A percentile compares a stretch with the other conserved stretches of the same genome.
phyloP scores from a whole-genome alignment of 2,797 vertebrate genomes.

The Leptatherina wallacei region DNA sequence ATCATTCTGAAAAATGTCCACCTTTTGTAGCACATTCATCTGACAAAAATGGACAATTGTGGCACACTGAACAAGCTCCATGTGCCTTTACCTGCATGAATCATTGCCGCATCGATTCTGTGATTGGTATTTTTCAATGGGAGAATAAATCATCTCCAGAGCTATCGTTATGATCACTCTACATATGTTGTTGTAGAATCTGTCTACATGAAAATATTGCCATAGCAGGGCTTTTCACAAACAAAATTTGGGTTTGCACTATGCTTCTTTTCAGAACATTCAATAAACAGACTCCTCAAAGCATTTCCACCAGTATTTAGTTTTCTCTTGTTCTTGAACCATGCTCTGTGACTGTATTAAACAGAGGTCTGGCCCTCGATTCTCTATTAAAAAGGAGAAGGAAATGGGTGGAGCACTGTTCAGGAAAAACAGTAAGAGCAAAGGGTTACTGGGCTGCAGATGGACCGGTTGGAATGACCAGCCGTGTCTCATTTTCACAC shows the following conservation, averaged over 20 bases:
- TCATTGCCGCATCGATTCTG: slow-evolving; percentile 4
- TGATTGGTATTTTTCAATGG: slow-evolving; percentile 10
- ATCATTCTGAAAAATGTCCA: slow-evolving; percentile 7
- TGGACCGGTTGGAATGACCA: slow-evolving; percentile 61
- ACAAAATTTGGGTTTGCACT: slow-evolving; percentile 31
- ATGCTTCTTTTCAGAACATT: slow-evolving; percentile 43
- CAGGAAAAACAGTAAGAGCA: slow-evolving; percentile 22
- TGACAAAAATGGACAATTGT: slow-evolving; percentile 6
- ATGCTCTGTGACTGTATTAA: slow-evolving; percentile 68
- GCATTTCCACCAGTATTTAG: slow-evolving; percentile 44
- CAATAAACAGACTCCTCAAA: slow-evolving; percentile 62
- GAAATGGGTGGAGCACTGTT: slow-evolving; percentile 18
- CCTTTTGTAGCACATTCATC: not conserved
- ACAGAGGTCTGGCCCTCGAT: slow-evolving; percentile 55
- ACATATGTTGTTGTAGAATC: not conserved
- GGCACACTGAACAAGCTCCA: not conserved
- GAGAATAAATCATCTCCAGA: slow-evolving; percentile 12
- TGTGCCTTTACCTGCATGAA: not conserved
- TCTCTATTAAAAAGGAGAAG: slow-evolving; percentile 48
- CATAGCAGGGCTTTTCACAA: not conserved
- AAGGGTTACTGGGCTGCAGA: slow-evolving; percentile 62
- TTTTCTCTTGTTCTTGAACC: slow-evolving; percentile 49
- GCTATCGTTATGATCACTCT: slow-evolving; percentile 15
- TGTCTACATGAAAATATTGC: slow-evolving; percentile 8
- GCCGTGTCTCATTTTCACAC: slow-evolving; percentile 84